Percentiles rank a stretch among this genome's conserved stretches.
Conservation (phyloP, 53 echinoderm and acorn worm genomes). For the Arbacia lixula region DNA sequence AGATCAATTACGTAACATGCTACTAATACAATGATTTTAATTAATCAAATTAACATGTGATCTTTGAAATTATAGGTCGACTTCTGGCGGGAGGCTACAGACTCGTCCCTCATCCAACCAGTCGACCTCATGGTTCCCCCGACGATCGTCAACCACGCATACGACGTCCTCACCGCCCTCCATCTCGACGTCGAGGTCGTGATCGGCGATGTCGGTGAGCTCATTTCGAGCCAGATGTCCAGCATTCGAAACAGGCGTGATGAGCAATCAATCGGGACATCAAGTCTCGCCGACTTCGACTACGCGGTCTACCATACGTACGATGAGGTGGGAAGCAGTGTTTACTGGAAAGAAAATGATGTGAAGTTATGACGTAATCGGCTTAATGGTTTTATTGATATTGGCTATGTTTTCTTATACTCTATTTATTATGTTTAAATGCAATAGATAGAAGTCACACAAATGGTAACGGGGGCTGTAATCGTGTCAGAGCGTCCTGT, state of each 20-base stretch:
- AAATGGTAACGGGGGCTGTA: too few species aligned
- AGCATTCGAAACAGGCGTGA: background rate
- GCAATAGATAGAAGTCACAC: too few species aligned
- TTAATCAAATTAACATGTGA: too few species aligned
- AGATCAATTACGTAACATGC: too few species aligned
- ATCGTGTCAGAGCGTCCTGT: too few species aligned
- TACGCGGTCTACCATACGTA: conserved; percentile 75
- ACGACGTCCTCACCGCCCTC: conserved; percentile 14
- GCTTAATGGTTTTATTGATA: too few species aligned
- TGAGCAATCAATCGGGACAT: conserved; percentile 4
- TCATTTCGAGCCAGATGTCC: conserved; percentile 30
- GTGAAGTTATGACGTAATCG: too few species aligned
- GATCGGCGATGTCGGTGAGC: conserved; percentile 64
- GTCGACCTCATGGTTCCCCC: conserved; percentile 79
- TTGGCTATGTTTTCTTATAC: too few species aligned
- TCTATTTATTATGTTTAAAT: too few species aligned
- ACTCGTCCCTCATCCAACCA: background rate
- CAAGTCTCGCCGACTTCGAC: conserved; percentile 56
- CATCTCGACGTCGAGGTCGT: conserved; percentile 42
- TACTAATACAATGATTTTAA: too few species aligned
- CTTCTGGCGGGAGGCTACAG: conserved; percentile 64
- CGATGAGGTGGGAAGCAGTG: conserved; percentile 50
- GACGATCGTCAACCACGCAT: conserved; percentile 5
- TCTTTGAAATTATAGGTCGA: conserved; percentile 68
- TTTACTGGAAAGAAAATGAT: background rate